Percentiles rank a stretch among this genome's conserved stretches.
Conservation (phyloP, 2,113 vertebrate species). For the Aythya baeri region DNA sequence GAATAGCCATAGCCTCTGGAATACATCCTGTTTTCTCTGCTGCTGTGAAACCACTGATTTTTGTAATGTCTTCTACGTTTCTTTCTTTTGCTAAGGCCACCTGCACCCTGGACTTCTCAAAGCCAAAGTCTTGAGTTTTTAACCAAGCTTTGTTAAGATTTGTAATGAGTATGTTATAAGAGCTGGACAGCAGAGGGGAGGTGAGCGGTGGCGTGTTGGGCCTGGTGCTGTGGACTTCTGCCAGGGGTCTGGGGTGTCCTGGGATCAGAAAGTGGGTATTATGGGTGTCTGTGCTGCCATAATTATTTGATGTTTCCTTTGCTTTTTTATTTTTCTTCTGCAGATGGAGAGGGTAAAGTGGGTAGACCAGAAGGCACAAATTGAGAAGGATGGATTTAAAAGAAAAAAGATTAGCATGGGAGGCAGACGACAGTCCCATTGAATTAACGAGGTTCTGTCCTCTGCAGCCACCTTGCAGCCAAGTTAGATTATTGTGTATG, state of each 20-base stretch:
- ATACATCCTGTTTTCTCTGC: slow-evolving; percentile 40
- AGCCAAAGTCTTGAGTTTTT: slow-evolving; percentile 18
- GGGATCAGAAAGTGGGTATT: background rate
- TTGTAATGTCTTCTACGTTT: background rate
- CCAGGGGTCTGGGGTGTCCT: accelerated
- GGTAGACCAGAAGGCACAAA: background rate
- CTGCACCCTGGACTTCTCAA: slow-evolving; percentile 11
- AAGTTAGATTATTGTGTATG: background rate
- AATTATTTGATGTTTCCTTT: background rate
- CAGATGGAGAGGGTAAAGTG: background rate
- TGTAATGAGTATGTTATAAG: background rate
- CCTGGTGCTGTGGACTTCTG: background rate
- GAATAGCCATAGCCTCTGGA: background rate
- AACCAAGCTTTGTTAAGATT: background rate
- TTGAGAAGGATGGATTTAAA: background rate
- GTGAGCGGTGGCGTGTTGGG: accelerated
- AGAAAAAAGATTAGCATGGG: background rate
- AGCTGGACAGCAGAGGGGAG: background rate
- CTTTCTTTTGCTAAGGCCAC: slow-evolving; percentile 6
- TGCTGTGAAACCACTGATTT: background rate
- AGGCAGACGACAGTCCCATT: background rate
- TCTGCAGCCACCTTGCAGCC: background rate
- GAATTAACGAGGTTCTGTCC: background rate
- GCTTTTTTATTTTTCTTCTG: background rate
- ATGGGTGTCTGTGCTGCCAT: background rate